Conservation (phyloP, 1,140 invertebrate species). For the Drosophila malerkotliana region DNA sequence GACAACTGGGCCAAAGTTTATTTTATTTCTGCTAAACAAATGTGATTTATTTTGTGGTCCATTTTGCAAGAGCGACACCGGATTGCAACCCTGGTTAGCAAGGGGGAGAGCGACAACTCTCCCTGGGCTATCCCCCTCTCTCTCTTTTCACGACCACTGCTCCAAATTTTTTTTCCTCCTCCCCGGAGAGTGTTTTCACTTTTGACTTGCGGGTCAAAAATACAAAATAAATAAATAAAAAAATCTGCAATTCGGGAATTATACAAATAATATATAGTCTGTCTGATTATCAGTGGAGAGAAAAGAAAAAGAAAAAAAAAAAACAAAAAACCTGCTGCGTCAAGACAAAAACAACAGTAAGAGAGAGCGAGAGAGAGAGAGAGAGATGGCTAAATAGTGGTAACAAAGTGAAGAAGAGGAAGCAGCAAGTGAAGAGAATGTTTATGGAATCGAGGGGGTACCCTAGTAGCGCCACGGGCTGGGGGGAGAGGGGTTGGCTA, state of each 20-base stretch:
- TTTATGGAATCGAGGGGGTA: neutral
- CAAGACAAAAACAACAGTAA: conserved; percentile 51
- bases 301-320: conserved; percentile 14
- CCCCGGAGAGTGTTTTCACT: conserved; percentile 54
- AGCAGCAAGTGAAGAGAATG: conserved; percentile 3
- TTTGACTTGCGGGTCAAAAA: conserved; percentile 41
- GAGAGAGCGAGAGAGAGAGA: conserved; percentile 19
- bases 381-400: conserved; percentile 37
- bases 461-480: neutral
- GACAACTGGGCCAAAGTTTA: conserved; percentile 35
- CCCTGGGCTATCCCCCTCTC: conserved; percentile 22
- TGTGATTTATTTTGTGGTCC: conserved; percentile 18
- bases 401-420: conserved; percentile 58
- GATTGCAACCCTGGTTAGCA: conserved; percentile 47
- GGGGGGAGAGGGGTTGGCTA: conserved; percentile 6
- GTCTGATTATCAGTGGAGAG: conserved; percentile 7
- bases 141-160: conserved; percentile 44
- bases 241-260: neutral
- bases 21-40: conserved; percentile 25
- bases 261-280: neutral
- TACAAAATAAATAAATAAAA: conserved; percentile 17
- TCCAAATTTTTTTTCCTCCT: conserved; percentile 43
- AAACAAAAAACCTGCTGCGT: conserved; percentile 61
- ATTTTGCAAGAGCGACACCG: conserved; percentile 26
- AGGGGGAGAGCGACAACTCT: neutral